Conservation (phyloP, 2,113 vertebrate genomes). For the Tapirus terrestris region DNA sequence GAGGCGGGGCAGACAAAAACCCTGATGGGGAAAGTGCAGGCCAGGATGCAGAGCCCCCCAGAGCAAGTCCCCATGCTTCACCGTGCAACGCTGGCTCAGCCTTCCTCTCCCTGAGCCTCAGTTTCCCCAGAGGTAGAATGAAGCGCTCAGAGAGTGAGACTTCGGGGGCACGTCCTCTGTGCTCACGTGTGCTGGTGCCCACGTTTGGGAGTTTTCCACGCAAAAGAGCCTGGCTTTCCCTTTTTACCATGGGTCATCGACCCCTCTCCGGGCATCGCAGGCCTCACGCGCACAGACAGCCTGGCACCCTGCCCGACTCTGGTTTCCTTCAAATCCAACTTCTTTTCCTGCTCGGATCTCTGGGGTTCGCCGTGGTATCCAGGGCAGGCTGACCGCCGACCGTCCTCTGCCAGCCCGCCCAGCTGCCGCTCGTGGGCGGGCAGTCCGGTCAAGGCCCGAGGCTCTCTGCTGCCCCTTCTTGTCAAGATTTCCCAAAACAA, state of each 20-base stretch:
- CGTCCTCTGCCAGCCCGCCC: slow-evolving; percentile 52
- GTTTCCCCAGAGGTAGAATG: background rate
- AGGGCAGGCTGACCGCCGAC: slow-evolving; percentile 66
- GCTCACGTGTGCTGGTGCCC: background rate
- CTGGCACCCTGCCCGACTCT: background rate
- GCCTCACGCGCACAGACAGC: background rate
- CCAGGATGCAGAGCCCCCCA: background rate
- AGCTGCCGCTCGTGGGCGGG: slow-evolving; percentile 1
- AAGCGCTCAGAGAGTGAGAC: background rate
- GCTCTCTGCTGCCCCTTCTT: slow-evolving; percentile 50
- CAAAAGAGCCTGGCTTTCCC: background rate
- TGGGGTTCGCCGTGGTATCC: slow-evolving; percentile 1
- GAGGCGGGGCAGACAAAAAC: background rate
- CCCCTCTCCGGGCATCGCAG: background rate
- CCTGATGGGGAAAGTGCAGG: too few relatives aligned
- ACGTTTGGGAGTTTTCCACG: background rate
- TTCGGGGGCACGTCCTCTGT: background rate
- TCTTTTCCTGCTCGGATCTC: background rate
- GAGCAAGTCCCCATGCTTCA: rapidly evolving
- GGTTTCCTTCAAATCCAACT: slow-evolving; percentile 1
- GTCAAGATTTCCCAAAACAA: slow-evolving; percentile 72
- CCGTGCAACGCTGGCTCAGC: rapidly evolving
- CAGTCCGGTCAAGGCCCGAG: slow-evolving; percentile 20
- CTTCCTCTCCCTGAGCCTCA: background rate
- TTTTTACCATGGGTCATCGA: background rate